These are phyloP conservation scores for Crematogaster levior DNA, from an alignment of 2,888 invertebrate genomes.

Conservation along the genomic window DNA sequence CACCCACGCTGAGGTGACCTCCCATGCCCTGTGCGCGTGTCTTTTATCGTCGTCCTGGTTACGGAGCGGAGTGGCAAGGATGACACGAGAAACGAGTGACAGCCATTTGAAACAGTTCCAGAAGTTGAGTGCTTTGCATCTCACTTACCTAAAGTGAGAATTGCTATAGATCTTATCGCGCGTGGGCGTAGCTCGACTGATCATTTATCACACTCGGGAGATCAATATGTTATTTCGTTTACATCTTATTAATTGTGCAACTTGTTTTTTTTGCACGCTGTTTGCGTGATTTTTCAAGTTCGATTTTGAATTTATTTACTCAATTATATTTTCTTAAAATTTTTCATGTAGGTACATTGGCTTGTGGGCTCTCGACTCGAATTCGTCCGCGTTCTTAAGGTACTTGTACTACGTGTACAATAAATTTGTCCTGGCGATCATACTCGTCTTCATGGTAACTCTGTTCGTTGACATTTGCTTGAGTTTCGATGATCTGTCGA, in stretches of 20 bases:
- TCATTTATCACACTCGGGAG: neutral
- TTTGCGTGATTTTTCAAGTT: neutral
- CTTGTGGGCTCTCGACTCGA: slow-evolving; percentile 54
- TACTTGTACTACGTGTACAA: slow-evolving; percentile 70
- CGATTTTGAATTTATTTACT: neutral
- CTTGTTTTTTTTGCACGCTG: neutral
- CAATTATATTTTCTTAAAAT: neutral
- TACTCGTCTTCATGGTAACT: slow-evolving; percentile 70
- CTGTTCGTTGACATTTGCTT: slow-evolving; percentile 71
- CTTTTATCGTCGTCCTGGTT: slow-evolving; percentile 2
- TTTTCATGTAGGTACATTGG: slow-evolving; percentile 54
- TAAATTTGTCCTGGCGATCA: slow-evolving; percentile 58
- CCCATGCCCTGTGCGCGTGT: slow-evolving; percentile 1
- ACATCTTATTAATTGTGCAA: neutral
- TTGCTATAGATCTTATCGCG: slow-evolving; percentile 1
- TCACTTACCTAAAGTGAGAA: slow-evolving; percentile 37
- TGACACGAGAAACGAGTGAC: slow-evolving; percentile 23
- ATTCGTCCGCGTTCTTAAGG: slow-evolving; percentile 31
- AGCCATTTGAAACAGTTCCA: slow-evolving; percentile 32
- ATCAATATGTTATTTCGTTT: neutral
- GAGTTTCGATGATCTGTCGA: slow-evolving; percentile 68
- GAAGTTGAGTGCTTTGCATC: neutral
- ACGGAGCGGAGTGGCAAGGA: slow-evolving; percentile 28
- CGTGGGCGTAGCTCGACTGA: neutral
- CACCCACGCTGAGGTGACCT: slow-evolving; percentile 46